These are phyloP conservation scores for Limnephilus rhombicus DNA, from an alignment of 2,888 invertebrate genomes.

Conservation along the genomic window DNA sequence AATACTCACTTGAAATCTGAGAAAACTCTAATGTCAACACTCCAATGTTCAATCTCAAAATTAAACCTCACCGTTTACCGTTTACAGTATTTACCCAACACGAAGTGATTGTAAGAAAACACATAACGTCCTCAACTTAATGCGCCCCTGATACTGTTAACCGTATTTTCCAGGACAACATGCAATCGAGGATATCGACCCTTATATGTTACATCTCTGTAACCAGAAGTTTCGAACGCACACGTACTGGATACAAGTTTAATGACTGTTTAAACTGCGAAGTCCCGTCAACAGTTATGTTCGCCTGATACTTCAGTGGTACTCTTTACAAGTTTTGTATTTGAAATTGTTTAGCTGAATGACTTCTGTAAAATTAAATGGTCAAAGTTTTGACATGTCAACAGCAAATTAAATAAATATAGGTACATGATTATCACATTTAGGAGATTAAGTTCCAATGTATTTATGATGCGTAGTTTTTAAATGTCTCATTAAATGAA, in stretches of 20 bases:
- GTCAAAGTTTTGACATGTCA: too few species aligned
- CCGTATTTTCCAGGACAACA: not conserved
- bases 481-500: too few species aligned
- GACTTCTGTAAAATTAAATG: too few species aligned
- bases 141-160: not conserved
- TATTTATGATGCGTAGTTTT: too few species aligned
- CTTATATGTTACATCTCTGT: not conserved
- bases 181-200: not conserved
- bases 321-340: too few species aligned
- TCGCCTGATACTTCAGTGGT: not conserved
- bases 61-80: constrained; percentile 6
- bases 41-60: too few species aligned
- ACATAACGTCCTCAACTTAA: not conserved
- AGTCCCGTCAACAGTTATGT: not conserved
- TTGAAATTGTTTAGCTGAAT: too few species aligned
- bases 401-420: too few species aligned
- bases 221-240: not conserved
- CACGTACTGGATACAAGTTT: not conserved
- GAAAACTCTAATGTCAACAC: too few species aligned
- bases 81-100: not conserved
- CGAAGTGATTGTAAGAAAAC: constrained; percentile 49
- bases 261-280: not conserved
- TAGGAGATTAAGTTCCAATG: too few species aligned
- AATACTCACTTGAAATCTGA: too few species aligned
- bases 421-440: too few species aligned